Evolutionary conservation across 2,888 invertebrate species (phyloP).

Genomic region (Drosophila lacicola): DNA sequence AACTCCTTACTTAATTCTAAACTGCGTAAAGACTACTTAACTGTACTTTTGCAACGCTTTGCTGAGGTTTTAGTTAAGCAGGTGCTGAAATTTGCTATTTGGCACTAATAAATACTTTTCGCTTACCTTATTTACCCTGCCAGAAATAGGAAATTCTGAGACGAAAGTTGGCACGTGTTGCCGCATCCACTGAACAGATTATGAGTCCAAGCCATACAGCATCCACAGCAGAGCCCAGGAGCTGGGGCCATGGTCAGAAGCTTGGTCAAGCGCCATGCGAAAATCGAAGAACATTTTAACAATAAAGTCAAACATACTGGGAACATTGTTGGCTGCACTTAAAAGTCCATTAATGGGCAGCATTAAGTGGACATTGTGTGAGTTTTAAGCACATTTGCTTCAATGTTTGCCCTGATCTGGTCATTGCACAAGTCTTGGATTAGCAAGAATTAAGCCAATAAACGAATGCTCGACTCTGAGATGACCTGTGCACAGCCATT

Average conservation of each 20-base stretch:
- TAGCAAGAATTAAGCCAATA: constrained; percentile 20
- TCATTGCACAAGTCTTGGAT: constrained; percentile 34
- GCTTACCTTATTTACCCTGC: constrained; percentile 46
- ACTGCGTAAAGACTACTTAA: background rate
- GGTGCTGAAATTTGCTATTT: constrained; percentile 32
- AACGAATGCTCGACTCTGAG: background rate
- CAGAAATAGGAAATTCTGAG: constrained; percentile 22
- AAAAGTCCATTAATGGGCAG: constrained; percentile 78
- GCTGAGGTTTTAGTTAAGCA: constrained; percentile 22
- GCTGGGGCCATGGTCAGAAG: background rate
- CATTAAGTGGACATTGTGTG: constrained; percentile 76
- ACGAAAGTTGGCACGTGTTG: constrained; percentile 65
- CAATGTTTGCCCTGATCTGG: constrained; percentile 48
- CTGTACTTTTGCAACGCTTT: background rate
- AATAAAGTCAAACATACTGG: constrained; percentile 71
- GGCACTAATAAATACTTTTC: constrained; percentile 47
- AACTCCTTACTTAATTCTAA: background rate
- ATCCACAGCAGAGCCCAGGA: background rate
- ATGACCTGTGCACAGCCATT: constrained; percentile 21
- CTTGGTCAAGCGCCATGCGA: constrained; percentile 14
- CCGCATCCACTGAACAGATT: constrained; percentile 64
- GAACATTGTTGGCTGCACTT: constrained; percentile 74
- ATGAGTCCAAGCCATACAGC: constrained; percentile 46
- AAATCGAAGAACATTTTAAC: constrained; percentile 66
- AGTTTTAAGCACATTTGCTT: constrained; percentile 67